Base-by-base conservation (phyloP, 2,888 invertebrate species). In the Ophion ellenae region DNA sequence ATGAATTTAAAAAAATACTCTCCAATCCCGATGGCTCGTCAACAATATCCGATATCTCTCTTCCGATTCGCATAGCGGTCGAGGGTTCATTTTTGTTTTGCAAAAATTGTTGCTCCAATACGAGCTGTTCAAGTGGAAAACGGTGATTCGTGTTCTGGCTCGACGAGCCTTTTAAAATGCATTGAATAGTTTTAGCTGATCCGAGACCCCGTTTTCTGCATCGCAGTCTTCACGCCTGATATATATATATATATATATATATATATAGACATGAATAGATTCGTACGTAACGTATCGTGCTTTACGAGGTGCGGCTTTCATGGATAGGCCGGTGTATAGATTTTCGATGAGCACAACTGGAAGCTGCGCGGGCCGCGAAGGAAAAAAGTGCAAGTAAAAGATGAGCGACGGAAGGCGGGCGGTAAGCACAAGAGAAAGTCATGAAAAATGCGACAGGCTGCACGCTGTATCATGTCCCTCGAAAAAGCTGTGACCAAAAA, bases 151-250 rank as follows among this genome's bases (percentile, higher is more conserved):
- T 87, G 85, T 84, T 85, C 87, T 81, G 83, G 77, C 87, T 86
- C 84, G 81, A 86, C 88, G 84, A 84, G 81, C 88, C 82, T 87
- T 90, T 90, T 90, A 90, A 90, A 91, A 91, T 90, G 91, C 90
- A 90, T 91, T 86, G 89, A 89, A 88, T 87, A 88, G 81, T 88
- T 86, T 85, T 85, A 88, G 85, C 80, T 32, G 67, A 64, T 79
- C 61, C 74, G 78, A 61, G 70, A 61, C 10, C 57, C 78, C 74
- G 69, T 67, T 80, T 80, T 81, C 81, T 78, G 74, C 61, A 57
- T 66, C 69, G 32, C 66, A 77, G 71, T 66, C 63, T 40, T 66
- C 24, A 32, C 61, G 40, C 59, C 17, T 20, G 71, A 36, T 28
- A 20, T 61, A 73, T 24, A 24, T 28, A 66, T 71, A 47, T 64